Evolutionary conservation across 2,888 invertebrate genomes (phyloP), one percentile per base, ranked within the genome.

Genomic region (Panzeria rudis): DNA sequence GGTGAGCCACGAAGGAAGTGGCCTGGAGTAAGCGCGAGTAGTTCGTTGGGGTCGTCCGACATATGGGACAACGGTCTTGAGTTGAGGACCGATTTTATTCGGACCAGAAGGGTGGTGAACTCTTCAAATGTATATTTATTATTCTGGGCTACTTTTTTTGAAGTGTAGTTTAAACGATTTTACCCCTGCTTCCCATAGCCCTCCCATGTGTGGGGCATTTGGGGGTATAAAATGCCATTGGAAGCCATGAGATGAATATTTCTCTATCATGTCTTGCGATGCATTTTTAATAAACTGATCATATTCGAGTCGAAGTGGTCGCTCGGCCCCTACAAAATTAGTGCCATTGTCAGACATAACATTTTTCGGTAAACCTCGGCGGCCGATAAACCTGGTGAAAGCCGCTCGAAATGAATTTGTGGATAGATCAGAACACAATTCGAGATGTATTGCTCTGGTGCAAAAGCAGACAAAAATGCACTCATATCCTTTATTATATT

Each of bases 311-410:
- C 32, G 20, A 2, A 73, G 32, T 13, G 32, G 0, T n/a, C 35
- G n/a, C 8, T 47, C 13, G 0, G 61, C 47, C 8, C 50, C 61
- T 11, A 61, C 61, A 7, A 61, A 73, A 32, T 61, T 72, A 2
- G 72, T 72, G 7, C 72, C 47, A 59, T 72, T 59, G 23, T 72
- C 72, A 0, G 72, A 72, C 23, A 71, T 41, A 0, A 56, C n/a
- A n/a, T n/a, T n/a, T n/a, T n/a, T n/a, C n/a, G n/a, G n/a, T n/a
- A n/a, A n/a, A n/a, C n/a, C n/a, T n/a, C 52, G 50, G 2, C 8
- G 4, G 3, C 50, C 3, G 4, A 50, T 8, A 50, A 50, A 50
- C 2, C 50, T 2, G 0, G 50, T 50, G 20, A 50, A 50, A 0
- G 20, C 20, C 0, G 17, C 50, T 9, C 5, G 20, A 2, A 20